Conservation (phyloP, 2,113 vertebrate genomes). For the Collichthys lucidus region DNA sequence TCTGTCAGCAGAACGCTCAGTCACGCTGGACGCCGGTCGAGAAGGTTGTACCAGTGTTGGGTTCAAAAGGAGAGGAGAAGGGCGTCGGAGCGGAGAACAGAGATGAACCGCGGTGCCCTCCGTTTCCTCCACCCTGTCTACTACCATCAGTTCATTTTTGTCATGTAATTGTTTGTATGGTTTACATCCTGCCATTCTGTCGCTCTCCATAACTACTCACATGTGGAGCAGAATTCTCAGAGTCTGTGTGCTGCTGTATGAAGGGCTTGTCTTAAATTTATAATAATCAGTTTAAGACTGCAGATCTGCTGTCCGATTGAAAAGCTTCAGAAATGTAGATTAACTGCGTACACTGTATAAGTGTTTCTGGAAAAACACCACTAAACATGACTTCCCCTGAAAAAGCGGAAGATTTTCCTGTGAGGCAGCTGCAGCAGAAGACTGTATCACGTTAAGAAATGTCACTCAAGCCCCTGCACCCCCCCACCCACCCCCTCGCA, state of each 20-base stretch:
- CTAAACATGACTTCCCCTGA: neutral
- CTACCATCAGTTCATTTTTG: neutral
- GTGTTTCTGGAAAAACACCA: neutral
- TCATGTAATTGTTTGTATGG: too few species aligned
- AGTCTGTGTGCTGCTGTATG: neutral
- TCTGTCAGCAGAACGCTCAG: too few species aligned
- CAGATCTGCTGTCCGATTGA: neutral
- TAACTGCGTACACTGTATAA: neutral
- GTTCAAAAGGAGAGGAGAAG: too few species aligned
- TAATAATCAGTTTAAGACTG: neutral
- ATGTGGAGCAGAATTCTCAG: neutral
- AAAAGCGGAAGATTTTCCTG: neutral
- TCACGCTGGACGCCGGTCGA: too few species aligned
- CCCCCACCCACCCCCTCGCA: too few species aligned
- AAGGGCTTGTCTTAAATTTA: neutral
- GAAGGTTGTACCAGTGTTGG: too few species aligned
- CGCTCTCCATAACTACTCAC: neutral
- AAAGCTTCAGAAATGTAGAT: too few species aligned
- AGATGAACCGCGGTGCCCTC: too few species aligned
- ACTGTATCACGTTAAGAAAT: slow-evolving; percentile 3
- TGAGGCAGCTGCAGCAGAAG: neutral
- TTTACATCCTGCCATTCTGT: neutral
- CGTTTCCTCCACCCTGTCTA: neutral
- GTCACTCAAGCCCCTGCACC: neutral
- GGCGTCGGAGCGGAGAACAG: too few species aligned